Base-by-base conservation (phyloP, 2,113 vertebrate species). In the Mola mola region DNA sequence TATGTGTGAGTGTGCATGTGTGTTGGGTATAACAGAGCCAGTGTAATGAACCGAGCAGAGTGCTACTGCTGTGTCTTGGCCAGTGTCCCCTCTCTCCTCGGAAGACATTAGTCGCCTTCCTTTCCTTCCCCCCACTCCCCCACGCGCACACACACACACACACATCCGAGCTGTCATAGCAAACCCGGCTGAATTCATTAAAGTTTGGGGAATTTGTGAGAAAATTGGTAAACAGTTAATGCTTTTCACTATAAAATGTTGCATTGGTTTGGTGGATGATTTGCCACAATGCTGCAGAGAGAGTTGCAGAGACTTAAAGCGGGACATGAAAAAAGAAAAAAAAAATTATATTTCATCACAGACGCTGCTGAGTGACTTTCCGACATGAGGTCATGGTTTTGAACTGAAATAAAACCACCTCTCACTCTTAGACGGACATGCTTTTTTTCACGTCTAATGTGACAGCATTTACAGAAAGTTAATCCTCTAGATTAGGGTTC, bases 41-140 rank as follows among this genome's bases (percentile, higher is more conserved):
- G 72, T 83, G 56, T 84, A 74, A 82, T 83, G 64, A 82, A 69
- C 74, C 75, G 66, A 79, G 62, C 33, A 67, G 69, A 79, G 67
- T 69, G 77, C 72, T 67, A 62, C 66, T 73, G 81, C 74, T 70
- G 75, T 68, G 71, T 72, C 49, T 83, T 61, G 66, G 66, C 76
- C 72, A 66, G 53, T 71, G 77, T 19, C 16, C 63, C 71, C 65
- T 68, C 50, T 1, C 41, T 70, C 66, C 71, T 66, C 60, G 64
- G 70, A 80, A 70, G 16, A 79, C 79, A 83, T 77, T 63, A 69
- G 56, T 38, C 11, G 8, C 13, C 37, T n/a, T 11, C 58, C 58
- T 51, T 17, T 33, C 34, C 10, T 12, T 3, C 15, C 16, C 6
- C 19, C 8, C 4, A 31, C 17, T n/a, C 21, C 31, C 16, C 19